Percentiles rank a stretch among this genome's conserved stretches.
Evolutionary conservation across 1,140 invertebrate species (phyloP).

Genomic region (Zeugodacus cucurbitae): DNA sequence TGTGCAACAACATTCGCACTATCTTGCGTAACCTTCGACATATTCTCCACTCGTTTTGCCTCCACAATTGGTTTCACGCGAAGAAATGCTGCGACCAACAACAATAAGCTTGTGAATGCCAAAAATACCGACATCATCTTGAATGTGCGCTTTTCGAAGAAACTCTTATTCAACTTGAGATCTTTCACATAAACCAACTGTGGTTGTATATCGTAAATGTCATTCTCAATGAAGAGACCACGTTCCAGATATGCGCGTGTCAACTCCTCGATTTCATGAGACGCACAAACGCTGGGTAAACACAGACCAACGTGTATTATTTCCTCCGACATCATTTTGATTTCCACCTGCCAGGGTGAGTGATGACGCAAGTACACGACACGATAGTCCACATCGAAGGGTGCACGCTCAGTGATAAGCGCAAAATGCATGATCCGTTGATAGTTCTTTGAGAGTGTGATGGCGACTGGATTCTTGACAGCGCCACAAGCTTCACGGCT

Average conservation of each 20-base stretch:
- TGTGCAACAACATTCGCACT: not conserved
- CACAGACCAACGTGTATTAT: constrained; percentile 64
- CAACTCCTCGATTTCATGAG: constrained; percentile 56
- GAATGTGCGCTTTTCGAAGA: constrained; percentile 55
- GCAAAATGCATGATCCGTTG: constrained; percentile 58
- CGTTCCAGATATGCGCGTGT: constrained; percentile 52
- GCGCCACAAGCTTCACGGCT: constrained; percentile 55
- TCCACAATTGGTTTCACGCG: constrained; percentile 46
- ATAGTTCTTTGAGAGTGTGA: constrained; percentile 59
- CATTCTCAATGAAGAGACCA: constrained; percentile 51
- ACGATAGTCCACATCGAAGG: constrained; percentile 61
- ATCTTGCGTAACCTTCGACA: constrained; percentile 29
- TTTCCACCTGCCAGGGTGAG: constrained; percentile 64
- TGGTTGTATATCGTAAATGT: constrained; percentile 58
- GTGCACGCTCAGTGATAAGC: constrained; percentile 55
- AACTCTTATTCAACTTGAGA: constrained; percentile 52
- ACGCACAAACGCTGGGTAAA: constrained; percentile 56
- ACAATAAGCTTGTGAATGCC: constrained; percentile 52
- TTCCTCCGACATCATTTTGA: constrained; percentile 61
- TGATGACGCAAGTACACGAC: constrained; percentile 59
- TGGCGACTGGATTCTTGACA: constrained; percentile 51
- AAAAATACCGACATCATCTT: constrained; percentile 53
- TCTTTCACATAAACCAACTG: constrained; percentile 62
- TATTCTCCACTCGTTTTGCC: constrained; percentile 35
- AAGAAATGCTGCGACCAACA: constrained; percentile 55